A percentile compares a stretch with the other conserved stretches of the same genome.
Evolutionary conservation across 2,113 vertebrate genomes (phyloP).

Genomic region (Dascyllus trimaculatus): DNA sequence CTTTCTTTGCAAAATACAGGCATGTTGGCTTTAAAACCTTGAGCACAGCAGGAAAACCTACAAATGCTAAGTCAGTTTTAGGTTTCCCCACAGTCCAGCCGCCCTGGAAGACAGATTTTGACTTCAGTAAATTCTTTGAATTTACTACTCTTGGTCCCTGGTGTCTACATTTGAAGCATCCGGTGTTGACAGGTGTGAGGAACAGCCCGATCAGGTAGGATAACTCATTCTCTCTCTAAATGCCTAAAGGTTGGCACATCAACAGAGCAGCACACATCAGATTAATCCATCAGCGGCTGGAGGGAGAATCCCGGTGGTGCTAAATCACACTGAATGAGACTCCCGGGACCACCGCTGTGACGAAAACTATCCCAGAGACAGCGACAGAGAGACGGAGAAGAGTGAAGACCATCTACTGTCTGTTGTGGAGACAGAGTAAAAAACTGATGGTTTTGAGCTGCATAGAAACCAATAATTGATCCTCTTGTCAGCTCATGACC

Average conservation of each 20-base stretch:
- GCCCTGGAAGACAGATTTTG: slow-evolving; percentile 50
- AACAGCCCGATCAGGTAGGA: slow-evolving; percentile 41
- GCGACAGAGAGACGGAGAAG: slow-evolving; percentile 15
- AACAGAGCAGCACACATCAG: slow-evolving; percentile 22
- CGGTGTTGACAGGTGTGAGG: slow-evolving; percentile 27
- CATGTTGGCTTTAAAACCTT: slow-evolving; percentile 27
- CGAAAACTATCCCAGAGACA: slow-evolving; percentile 13
- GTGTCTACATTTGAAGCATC: not conserved
- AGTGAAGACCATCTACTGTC: not conserved
- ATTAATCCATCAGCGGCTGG: slow-evolving; percentile 45
- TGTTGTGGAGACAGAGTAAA: not conserved
- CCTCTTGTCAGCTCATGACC: not conserved
- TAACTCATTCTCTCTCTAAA: slow-evolving; percentile 18
- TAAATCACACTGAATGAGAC: slow-evolving; percentile 37
- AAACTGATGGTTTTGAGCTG: not conserved
- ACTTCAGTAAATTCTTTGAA: slow-evolving; percentile 46
- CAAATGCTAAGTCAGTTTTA: slow-evolving; percentile 32
- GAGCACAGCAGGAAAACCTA: slow-evolving; percentile 29
- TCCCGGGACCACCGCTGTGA: slow-evolving; percentile 9
- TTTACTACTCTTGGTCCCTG: not conserved
- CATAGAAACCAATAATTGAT: slow-evolving; percentile 9
- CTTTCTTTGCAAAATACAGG: slow-evolving; percentile 4
- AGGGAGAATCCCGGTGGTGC: slow-evolving; percentile 10
- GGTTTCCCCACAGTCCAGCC: slow-evolving; percentile 20
- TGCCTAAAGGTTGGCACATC: not conserved